Conservation (phyloP, 1,140 invertebrate species). For the Caerostris extrusa region DNA sequence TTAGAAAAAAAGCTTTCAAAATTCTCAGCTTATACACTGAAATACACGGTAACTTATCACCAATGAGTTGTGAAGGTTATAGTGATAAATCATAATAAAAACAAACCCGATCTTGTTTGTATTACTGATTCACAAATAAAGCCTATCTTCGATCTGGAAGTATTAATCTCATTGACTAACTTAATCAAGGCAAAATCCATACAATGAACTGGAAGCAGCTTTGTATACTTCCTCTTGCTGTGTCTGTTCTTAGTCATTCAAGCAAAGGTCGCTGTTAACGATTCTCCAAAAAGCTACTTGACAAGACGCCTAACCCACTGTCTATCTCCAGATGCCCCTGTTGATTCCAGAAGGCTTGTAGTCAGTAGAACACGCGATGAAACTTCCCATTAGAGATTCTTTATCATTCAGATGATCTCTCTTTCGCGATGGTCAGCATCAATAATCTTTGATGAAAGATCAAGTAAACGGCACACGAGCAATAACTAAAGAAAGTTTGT, state of each 20-base stretch:
- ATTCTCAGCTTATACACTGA: no score
- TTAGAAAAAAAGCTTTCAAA: no score
- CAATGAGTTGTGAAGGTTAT: background rate
- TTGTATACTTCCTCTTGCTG: background rate
- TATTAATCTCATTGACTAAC: background rate
- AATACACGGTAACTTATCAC: background rate
- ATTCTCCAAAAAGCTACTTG: background rate
- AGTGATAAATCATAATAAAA: background rate
- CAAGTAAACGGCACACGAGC: background rate
- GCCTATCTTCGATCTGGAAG: background rate
- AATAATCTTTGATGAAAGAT: background rate
- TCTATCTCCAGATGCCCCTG: background rate
- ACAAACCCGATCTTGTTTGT: background rate
- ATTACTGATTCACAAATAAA: background rate
- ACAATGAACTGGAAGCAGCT: background rate
- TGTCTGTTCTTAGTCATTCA: background rate
- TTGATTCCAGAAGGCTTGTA: background rate
- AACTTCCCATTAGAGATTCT: background rate
- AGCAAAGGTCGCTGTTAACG: background rate
- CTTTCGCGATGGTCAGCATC: background rate
- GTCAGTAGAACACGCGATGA: background rate
- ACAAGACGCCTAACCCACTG: background rate
- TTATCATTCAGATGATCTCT: background rate
- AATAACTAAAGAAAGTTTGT: background rate
- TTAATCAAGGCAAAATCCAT: background rate